These are phyloP conservation scores for Phainopepla nitens DNA, from an alignment of 2,113 vertebrate genomes.

Conservation along the genomic window DNA sequence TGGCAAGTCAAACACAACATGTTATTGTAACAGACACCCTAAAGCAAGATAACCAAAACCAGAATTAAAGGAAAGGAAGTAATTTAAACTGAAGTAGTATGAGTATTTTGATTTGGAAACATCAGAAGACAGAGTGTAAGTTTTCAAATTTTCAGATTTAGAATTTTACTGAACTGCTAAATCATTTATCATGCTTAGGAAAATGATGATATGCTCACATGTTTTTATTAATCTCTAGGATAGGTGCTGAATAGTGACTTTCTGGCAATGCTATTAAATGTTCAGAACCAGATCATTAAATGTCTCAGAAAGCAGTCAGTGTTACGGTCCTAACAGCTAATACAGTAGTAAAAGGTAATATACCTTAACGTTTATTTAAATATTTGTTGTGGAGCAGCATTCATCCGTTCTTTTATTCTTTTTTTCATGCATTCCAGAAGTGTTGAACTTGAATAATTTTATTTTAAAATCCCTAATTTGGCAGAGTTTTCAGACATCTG, in stretches of 20 bases:
- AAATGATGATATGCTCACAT: neutral
- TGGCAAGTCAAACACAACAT: neutral
- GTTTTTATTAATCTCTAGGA: slow-evolving; percentile 7
- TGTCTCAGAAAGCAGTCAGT: neutral
- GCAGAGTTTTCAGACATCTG: neutral
- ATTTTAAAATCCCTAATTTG: neutral
- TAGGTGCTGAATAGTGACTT: neutral
- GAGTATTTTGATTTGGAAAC: neutral
- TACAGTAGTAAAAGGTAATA: neutral
- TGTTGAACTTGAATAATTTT: neutral
- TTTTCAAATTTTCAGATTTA: neutral
- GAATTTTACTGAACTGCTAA: neutral
- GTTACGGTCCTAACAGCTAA: neutral
- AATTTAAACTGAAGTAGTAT: neutral
- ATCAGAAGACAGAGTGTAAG: neutral
- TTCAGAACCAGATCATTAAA: neutral
- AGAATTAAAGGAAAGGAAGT: neutral
- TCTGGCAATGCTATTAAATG: neutral
- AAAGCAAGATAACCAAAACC: neutral
- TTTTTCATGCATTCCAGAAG: neutral
- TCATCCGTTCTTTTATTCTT: neutral
- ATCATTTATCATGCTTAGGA: neutral
- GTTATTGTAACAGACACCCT: neutral
- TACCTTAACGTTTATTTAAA: neutral
- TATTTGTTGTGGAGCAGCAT: neutral